A percentile compares a stretch with the other conserved stretches of the same genome.
Evolutionary conservation across 2,113 vertebrate genomes (phyloP).

Genomic region (Sterrhoptilus dennistouni): DNA sequence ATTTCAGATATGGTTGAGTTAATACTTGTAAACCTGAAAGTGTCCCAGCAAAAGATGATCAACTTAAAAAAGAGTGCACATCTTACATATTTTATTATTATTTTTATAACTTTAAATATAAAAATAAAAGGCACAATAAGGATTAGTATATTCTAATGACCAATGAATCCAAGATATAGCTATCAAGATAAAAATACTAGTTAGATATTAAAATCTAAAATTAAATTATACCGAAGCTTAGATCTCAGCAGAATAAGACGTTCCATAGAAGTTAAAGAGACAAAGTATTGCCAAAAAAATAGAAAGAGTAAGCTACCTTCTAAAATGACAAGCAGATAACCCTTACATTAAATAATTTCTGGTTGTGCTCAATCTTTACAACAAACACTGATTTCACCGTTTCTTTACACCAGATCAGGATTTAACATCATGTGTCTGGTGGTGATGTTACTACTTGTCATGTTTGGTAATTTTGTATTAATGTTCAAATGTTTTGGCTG

Average conservation of each 20-base stretch:
- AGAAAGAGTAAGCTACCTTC: neutral
- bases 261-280: neutral
- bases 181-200: neutral
- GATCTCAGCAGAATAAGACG: neutral
- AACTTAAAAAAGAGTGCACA: neutral
- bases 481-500: conserved; percentile 33
- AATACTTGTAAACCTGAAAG: neutral
- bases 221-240: neutral
- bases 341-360: neutral
- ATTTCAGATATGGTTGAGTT: neutral
- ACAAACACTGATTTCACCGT: neutral
- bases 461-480: conserved; percentile 29
- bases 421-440: neutral
- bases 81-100: neutral
- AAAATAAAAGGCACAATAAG: neutral
- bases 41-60: neutral
- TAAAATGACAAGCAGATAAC: neutral
- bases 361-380: conserved; percentile 3
- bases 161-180: neutral
- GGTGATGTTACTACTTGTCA: neutral
- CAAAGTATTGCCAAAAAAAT: neutral
- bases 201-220: neutral
- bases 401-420: conserved; percentile 10
- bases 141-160: neutral
- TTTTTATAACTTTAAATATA: neutral